A percentile compares a stretch with the other conserved stretches of the same genome.
Conservation (phyloP, 1,140 invertebrate genomes). For the Holotrichia oblita region DNA sequence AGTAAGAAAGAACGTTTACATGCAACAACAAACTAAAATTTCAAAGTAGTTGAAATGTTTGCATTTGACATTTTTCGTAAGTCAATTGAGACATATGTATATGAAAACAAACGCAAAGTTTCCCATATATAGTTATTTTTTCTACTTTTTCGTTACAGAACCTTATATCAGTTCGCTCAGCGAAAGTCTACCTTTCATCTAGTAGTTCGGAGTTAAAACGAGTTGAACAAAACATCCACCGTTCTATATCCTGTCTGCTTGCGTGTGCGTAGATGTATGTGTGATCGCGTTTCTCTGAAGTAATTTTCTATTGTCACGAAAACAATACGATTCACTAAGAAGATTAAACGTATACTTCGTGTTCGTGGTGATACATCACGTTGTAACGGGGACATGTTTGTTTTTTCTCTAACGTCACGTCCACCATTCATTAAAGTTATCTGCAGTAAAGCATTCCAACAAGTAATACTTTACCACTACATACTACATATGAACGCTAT, state of each 20-base stretch:
- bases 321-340: slow-evolving; percentile 31
- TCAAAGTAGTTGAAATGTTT: too few relatives aligned
- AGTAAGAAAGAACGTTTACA: too few relatives aligned
- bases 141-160: not conserved
- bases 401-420: not conserved
- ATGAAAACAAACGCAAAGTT: too few relatives aligned
- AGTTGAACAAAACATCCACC: slow-evolving; percentile 7
- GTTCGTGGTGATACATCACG: slow-evolving; percentile 22
- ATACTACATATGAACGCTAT: not conserved
- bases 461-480: not conserved
- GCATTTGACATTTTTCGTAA: too few relatives aligned
- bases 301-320: slow-evolving; percentile 32
- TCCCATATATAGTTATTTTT: too few relatives aligned
- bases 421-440: not conserved
- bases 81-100: too few relatives aligned
- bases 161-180: not conserved
- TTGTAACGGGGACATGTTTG: not conserved
- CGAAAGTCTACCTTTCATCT: not conserved
- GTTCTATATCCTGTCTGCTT: not conserved
- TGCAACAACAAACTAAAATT: too few relatives aligned
- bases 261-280: not conserved
- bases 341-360: slow-evolving; percentile 23
- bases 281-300: slow-evolving; percentile 12
- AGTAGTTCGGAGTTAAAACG: not conserved
- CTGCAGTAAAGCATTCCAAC: not conserved